Evolutionary conservation across 2,888 invertebrate genomes (phyloP).

Genomic region (Cheilosia urbana): DNA sequence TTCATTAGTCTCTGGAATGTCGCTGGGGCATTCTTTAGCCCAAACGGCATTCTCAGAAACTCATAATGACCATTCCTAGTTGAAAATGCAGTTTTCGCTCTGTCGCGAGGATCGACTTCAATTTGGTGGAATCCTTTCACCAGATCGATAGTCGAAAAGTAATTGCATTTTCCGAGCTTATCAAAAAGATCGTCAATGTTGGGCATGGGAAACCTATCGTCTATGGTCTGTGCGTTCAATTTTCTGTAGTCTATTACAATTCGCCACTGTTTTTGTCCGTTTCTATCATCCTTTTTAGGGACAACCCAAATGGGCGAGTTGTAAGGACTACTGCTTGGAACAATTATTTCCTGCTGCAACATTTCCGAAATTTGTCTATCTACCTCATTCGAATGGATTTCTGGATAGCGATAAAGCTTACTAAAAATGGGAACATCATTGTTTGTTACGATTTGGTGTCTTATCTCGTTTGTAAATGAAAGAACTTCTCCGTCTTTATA

Average conservation of each 20-base stretch:
- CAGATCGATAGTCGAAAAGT: no score
- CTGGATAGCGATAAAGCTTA: slow-evolving; percentile 76
- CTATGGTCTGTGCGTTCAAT: slow-evolving; percentile 6
- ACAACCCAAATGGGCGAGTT: slow-evolving; percentile 31
- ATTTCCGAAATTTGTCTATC: slow-evolving; percentile 71
- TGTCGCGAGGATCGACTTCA: no score
- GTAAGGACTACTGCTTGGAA: slow-evolving; percentile 26
- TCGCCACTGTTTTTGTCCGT: slow-evolving; percentile 35
- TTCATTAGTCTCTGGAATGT: slow-evolving; percentile 38
- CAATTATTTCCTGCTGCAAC: slow-evolving; percentile 28
- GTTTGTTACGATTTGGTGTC: slow-evolving; percentile 73
- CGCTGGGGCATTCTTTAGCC: slow-evolving; percentile 48
- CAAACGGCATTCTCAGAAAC: neutral
- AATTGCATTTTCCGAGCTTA: neutral
- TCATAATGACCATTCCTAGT: no score
- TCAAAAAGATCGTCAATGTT: slow-evolving; percentile 5
- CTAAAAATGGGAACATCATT: slow-evolving; percentile 68
- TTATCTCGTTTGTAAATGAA: slow-evolving; percentile 73
- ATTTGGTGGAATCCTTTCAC: neutral
- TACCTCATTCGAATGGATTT: slow-evolving; percentile 53
- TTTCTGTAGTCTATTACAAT: slow-evolving; percentile 22
- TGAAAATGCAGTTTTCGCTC: no score
- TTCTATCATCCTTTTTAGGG: slow-evolving; percentile 22
- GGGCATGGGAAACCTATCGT: slow-evolving; percentile 12
- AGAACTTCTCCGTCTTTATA: slow-evolving; percentile 55